phyloP scores from a whole-genome alignment of 2,797 vertebrate species.

The Trachops cirrhosus region DNA sequence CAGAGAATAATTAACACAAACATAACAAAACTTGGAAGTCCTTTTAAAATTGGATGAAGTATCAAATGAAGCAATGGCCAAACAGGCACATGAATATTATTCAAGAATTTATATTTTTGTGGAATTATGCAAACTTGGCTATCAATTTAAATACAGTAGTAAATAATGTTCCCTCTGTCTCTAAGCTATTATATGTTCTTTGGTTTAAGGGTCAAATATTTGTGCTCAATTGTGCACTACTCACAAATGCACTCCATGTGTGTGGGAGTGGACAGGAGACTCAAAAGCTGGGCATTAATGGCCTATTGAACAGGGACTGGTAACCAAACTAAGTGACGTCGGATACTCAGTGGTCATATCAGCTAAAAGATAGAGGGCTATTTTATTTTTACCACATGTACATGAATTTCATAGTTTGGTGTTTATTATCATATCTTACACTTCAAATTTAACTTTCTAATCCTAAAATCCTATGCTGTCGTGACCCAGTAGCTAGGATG shows the following conservation, averaged over 20 bases:
- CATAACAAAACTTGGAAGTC: background rate
- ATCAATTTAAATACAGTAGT: background rate
- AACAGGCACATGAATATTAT: background rate
- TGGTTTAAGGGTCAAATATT: background rate
- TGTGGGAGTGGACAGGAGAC: background rate
- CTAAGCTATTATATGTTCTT: background rate
- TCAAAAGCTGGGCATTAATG: background rate
- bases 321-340: background rate
- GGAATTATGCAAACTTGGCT: background rate
- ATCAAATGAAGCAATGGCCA: background rate
- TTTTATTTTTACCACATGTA: background rate
- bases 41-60: background rate
- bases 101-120: background rate
- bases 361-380: background rate
- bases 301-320: background rate
- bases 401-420: background rate
- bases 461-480: background rate
- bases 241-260: background rate
- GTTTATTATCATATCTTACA: background rate
- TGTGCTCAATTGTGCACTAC: background rate
- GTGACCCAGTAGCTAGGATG: background rate
- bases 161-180: background rate
- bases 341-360: background rate
- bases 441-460: slow-evolving; percentile 14
- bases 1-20: background rate